These are phyloP conservation scores for Hestina assimilis DNA, from an alignment of 1,140 invertebrate species.

Conservation along the genomic window DNA sequence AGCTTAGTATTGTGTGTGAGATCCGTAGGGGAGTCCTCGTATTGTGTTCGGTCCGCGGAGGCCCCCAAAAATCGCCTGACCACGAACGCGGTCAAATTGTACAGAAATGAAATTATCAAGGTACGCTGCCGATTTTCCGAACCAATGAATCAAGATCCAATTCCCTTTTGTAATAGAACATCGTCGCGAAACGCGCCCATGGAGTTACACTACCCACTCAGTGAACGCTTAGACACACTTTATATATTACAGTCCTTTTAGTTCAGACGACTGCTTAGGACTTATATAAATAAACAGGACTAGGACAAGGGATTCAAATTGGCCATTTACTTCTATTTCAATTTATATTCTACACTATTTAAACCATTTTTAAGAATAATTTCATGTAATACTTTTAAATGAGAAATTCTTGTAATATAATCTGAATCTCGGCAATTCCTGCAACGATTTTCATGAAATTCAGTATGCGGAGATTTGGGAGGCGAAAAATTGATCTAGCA, in stretches of 20 bases:
- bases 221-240: slow-evolving; percentile 55
- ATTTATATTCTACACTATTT: too few species aligned
- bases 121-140: slow-evolving; percentile 78
- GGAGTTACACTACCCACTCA: slow-evolving; percentile 71
- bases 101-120: slow-evolving; percentile 79
- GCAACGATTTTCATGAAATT: too few species aligned
- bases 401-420: too few species aligned
- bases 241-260: slow-evolving; percentile 44
- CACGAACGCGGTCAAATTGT: slow-evolving; percentile 77
- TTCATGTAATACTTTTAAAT: too few species aligned
- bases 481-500: too few species aligned
- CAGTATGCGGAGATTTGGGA: too few species aligned
- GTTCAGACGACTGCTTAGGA: slow-evolving; percentile 29
- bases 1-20: slow-evolving; percentile 76
- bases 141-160: slow-evolving; percentile 79
- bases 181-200: slow-evolving; percentile 70
- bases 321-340: too few species aligned
- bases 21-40: slow-evolving; percentile 64
- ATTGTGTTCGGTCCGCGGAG: slow-evolving; percentile 71
- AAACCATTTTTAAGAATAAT: too few species aligned
- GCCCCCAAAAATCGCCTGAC: slow-evolving; percentile 71
- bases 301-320: too few species aligned
- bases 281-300: neutral
- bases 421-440: too few species aligned
- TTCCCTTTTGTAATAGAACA: slow-evolving; percentile 78